phyloP scores from a whole-genome alignment of 2,113 vertebrate species.

The Damaliscus lunatus region DNA sequence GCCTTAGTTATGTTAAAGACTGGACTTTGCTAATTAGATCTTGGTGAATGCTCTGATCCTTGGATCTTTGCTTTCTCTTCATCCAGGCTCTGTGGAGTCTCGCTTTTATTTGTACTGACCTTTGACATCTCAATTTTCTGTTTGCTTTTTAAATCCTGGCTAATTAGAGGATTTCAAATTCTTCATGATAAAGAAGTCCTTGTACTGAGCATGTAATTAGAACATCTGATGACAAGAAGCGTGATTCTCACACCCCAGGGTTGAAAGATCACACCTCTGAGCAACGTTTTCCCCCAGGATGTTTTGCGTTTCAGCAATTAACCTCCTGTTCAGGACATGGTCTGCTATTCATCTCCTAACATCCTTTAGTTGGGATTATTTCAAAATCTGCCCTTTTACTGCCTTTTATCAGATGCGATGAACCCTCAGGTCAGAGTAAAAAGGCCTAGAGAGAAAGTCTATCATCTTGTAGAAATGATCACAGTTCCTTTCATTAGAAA shows the following conservation, averaged over 20 bases:
- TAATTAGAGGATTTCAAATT: conserved; percentile 70
- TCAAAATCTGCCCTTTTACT: conserved; percentile 38
- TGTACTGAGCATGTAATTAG: conserved; percentile 53
- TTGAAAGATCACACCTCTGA: conserved; percentile 26
- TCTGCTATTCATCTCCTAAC: conserved; percentile 45
- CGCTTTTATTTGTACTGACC: conserved; percentile 66
- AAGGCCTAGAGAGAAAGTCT: conserved; percentile 21
- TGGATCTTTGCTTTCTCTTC: neutral
- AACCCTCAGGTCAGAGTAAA: conserved; percentile 57
- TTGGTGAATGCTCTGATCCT: neutral
- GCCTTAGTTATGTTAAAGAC: conserved; percentile 5
- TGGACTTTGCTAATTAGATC: conserved; percentile 55
- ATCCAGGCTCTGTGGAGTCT: neutral
- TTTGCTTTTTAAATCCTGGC: conserved; percentile 71
- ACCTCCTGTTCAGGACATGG: conserved; percentile 42
- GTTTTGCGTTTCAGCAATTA: conserved; percentile 61
- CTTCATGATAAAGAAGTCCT: conserved; percentile 34
- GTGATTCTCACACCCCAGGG: conserved; percentile 16
- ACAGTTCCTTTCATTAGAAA: conserved; percentile 38
- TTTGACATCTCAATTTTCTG: conserved; percentile 69
- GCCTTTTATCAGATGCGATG: conserved; percentile 33
- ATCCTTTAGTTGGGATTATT: conserved; percentile 13
- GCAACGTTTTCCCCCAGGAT: conserved; percentile 34
- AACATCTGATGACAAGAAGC: conserved; percentile 58
- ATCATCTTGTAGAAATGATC: conserved; percentile 1